These are phyloP conservation scores for Nephila pilipes DNA, from an alignment of 1,140 invertebrate species.

Conservation along the genomic window DNA sequence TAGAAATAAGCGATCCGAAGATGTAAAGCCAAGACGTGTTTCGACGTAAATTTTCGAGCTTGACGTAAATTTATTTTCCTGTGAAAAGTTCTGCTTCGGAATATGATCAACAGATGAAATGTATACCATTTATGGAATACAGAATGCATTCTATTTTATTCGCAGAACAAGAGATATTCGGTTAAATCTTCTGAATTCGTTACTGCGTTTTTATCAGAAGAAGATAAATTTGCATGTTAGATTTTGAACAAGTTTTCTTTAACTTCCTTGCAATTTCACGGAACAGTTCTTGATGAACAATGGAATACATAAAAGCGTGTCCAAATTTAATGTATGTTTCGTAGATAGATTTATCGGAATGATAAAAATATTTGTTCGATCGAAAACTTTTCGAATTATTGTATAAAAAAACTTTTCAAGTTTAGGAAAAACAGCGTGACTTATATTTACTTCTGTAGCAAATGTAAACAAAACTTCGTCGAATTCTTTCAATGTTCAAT, in stretches of 20 bases:
- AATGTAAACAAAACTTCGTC: too few species aligned
- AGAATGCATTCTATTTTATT: neutral
- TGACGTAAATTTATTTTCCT: constrained; percentile 14
- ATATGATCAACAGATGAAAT: neutral
- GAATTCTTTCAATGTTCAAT: too few species aligned
- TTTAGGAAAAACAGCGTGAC: too few species aligned
- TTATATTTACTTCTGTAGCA: too few species aligned
- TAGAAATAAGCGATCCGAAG: neutral
- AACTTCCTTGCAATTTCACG: neutral
- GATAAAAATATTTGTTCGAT: too few species aligned
- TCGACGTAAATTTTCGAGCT: neutral
- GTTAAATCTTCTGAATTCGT: neutral
- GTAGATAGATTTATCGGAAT: too few species aligned
- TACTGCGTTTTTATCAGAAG: neutral
- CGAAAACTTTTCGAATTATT: too few species aligned
- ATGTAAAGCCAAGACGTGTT: neutral
- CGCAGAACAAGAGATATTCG: neutral
- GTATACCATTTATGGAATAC: neutral
- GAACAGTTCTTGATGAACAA: neutral
- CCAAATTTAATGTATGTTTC: too few species aligned
- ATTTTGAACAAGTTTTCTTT: neutral
- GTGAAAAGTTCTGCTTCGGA: neutral
- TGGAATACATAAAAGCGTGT: neutral
- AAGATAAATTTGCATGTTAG: neutral
- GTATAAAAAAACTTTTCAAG: too few species aligned